These are phyloP conservation scores for Hypotaenidia okinawae DNA, from an alignment of 2,797 vertebrate species.

Conservation along the genomic window DNA sequence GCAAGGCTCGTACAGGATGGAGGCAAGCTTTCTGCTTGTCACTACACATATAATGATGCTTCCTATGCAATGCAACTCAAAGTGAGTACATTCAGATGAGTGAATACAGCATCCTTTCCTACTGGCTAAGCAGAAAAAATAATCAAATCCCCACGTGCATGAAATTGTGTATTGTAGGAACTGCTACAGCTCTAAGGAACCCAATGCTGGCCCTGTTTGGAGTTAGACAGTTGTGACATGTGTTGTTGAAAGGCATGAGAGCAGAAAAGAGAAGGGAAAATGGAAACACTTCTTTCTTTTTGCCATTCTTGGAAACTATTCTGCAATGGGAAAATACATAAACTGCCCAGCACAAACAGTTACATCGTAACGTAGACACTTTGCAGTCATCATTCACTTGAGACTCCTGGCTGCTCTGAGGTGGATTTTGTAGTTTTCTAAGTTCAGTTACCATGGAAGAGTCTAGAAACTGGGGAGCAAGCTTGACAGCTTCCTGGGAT, in stretches of 20 bases:
- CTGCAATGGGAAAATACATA: neutral
- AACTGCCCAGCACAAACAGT: neutral
- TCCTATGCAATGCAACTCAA: fast-evolving
- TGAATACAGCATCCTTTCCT: neutral
- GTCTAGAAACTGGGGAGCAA: neutral
- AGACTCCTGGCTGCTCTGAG: neutral
- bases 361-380: neutral
- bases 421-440: neutral
- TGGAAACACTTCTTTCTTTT: neutral
- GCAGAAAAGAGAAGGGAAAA: neutral
- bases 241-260: neutral
- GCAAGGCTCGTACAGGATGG: neutral
- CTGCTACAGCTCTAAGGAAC: neutral
- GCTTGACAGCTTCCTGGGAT: slow-evolving; percentile 5
- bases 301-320: neutral
- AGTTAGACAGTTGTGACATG: neutral
- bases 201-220: neutral
- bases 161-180: neutral
- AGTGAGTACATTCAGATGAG: neutral
- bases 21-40: neutral
- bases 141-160: neutral
- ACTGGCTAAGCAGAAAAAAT: neutral
- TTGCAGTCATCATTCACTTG: neutral
- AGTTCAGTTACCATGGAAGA: neutral
- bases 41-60: neutral